Conservation (phyloP, 2,888 invertebrate genomes). For the Ectobius pallidus region DNA sequence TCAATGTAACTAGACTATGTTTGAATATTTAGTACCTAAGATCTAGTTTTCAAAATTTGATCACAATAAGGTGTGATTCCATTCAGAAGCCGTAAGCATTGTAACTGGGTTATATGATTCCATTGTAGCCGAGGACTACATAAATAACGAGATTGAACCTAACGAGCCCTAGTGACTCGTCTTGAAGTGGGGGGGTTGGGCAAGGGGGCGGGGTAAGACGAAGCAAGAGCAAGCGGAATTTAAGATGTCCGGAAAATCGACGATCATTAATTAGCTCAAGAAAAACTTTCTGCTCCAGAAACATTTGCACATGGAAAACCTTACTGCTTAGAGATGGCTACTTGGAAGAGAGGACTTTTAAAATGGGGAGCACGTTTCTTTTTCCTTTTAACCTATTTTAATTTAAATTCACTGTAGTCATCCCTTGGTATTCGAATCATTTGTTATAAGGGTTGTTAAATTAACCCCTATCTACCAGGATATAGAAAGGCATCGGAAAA, state of each 20-base stretch:
- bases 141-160: not conserved
- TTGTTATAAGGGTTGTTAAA: conserved; percentile 39
- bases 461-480: conserved; percentile 29
- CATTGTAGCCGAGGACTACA: not conserved
- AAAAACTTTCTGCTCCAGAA: conserved; percentile 4
- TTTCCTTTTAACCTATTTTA: conserved; percentile 33
- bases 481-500: conserved; percentile 31
- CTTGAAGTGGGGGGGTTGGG: too few species aligned
- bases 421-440: conserved; percentile 33
- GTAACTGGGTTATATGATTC: too few species aligned
- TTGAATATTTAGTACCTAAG: too few species aligned
- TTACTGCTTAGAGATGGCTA: not conserved
- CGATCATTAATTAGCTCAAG: not conserved
- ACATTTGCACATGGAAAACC: conserved; percentile 27
- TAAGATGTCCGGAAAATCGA: conserved; percentile 7
- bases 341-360: not conserved
- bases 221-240: not conserved
- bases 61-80: too few species aligned
- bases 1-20: too few species aligned
- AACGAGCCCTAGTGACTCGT: not conserved
- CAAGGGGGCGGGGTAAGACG: not conserved
- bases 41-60: too few species aligned
- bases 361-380: conserved; percentile 22
- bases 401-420: conserved; percentile 40
- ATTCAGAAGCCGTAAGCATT: too few species aligned